Base-by-base conservation (phyloP, 2,113 vertebrate species). In the Sceloporus undulatus region DNA sequence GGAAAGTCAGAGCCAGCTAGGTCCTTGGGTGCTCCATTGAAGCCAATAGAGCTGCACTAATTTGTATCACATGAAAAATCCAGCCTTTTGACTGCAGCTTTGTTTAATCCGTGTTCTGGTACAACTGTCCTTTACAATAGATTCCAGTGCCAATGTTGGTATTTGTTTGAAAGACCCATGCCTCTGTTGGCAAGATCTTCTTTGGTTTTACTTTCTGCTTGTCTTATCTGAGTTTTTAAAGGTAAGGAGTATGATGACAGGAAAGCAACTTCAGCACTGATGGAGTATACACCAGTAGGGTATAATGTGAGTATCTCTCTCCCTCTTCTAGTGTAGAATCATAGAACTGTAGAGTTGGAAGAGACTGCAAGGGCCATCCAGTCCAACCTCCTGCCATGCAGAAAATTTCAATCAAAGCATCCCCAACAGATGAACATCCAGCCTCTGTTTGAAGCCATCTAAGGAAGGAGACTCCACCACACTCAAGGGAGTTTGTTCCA, bases 31-130 rank as follows among this genome's bases (percentile, higher is more conserved):
- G 25, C 56, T 81, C n/a, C 71, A 75, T 9, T 82, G 40, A 85
- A 89, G 75, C 74, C 77, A 13, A 13, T 73, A 27, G 85, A 84
- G 52, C 90, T 87, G 56, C 87, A 9, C 1, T 54, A 66, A 59
- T 10, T 90, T 90, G 85, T 75, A 82, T n/a, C 11, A 80, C 18
- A 29, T 85, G 68, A 76, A 85, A 80, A 79, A 38, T 19, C 48
- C 91, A 85, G 62, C 48, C 40, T 68, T 85, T 14, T 9, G 85
- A n/a, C 19, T 89, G 79, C n/a, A 59, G n/a, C 73, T 76, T 54
- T 66, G 38, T 88, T 90, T 89, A 76, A 88, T 90, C 86, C 27
- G 79, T 34, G 77, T 38, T 85, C 40, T 38, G 34, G 27, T 75
- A 85, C 34, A 65, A 80, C 21, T 66, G 40, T 65, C 48, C 42